phyloP scores from a whole-genome alignment of 2,797 vertebrate species.

The Vipera latastei region DNA sequence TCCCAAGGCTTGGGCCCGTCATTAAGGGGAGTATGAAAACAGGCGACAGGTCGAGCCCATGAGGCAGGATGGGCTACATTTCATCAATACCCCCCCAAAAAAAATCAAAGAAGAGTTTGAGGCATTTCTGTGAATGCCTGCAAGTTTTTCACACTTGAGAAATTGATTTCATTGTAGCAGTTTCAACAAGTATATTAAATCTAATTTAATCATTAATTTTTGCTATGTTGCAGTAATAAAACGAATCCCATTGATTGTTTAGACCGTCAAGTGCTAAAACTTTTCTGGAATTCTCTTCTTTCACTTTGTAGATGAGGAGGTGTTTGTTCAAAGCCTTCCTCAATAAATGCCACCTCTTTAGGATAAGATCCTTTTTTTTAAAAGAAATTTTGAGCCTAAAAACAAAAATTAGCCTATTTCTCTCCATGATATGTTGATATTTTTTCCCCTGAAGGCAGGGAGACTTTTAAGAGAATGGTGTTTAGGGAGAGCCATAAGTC shows the following conservation, averaged over 20 bases:
- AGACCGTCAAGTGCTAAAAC: not conserved
- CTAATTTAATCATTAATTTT: not conserved
- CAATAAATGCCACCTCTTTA: not conserved
- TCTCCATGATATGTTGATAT: not conserved
- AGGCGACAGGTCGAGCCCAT: no score
- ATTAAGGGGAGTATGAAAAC: no score
- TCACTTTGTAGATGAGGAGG: not conserved
- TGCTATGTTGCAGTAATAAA: not conserved
- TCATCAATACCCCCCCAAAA: not conserved
- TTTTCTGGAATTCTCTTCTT: not conserved
- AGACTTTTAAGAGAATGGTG: not conserved
- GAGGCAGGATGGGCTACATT: no score
- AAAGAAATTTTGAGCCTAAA: not conserved
- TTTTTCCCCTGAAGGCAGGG: not conserved
- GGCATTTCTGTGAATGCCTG: not conserved
- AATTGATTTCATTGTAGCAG: not conserved
- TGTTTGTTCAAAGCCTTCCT: not conserved
- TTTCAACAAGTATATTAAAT: conserved; percentile 6
- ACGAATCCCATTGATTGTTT: not conserved
- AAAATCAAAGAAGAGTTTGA: not conserved
- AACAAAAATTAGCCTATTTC: not conserved
- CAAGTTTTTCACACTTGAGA: not conserved
- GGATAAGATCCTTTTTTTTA: no score
- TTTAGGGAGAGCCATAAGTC: not conserved
- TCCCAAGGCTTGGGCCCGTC: no score